These are phyloP conservation scores for Polymixis lichenea DNA, from an alignment of 2,888 invertebrate species.

Conservation along the genomic window DNA sequence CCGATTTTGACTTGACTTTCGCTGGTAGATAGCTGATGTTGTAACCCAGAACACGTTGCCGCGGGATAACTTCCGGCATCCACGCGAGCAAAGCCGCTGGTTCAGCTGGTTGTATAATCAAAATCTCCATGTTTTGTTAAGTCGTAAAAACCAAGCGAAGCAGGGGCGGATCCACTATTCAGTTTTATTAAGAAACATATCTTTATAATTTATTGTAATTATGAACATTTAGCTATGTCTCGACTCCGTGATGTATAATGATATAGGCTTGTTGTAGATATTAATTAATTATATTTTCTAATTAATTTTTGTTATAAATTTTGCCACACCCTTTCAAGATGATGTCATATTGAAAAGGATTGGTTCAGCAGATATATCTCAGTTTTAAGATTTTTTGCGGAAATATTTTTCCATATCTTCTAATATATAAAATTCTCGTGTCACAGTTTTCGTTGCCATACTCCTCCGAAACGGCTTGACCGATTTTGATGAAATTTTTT, in stretches of 20 bases:
- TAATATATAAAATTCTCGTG: too few relatives aligned
- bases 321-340: conserved; percentile 28
- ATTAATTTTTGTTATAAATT: conserved; percentile 25
- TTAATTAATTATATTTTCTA: conserved; percentile 33
- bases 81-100: too few relatives aligned
- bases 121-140: neutral
- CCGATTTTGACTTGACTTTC: too few relatives aligned
- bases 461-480: too few relatives aligned
- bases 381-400: conserved; percentile 29
- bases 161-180: too few relatives aligned
- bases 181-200: neutral
- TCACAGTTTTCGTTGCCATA: too few relatives aligned
- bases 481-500: too few relatives aligned
- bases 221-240: conserved; percentile 27
- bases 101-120: too few relatives aligned
- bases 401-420: too few relatives aligned
- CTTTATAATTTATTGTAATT: conserved; percentile 29
- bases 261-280: conserved; percentile 7
- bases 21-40: too few relatives aligned
- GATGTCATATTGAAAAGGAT: conserved; percentile 30
- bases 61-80: too few relatives aligned
- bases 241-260: neutral
- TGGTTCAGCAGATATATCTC: conserved; percentile 13
- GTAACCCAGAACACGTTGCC: too few relatives aligned
- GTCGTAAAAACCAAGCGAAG: neutral